These are phyloP conservation scores for Polypterus senegalus DNA, from an alignment of 2,113 vertebrate species.

Conservation along the genomic window DNA sequence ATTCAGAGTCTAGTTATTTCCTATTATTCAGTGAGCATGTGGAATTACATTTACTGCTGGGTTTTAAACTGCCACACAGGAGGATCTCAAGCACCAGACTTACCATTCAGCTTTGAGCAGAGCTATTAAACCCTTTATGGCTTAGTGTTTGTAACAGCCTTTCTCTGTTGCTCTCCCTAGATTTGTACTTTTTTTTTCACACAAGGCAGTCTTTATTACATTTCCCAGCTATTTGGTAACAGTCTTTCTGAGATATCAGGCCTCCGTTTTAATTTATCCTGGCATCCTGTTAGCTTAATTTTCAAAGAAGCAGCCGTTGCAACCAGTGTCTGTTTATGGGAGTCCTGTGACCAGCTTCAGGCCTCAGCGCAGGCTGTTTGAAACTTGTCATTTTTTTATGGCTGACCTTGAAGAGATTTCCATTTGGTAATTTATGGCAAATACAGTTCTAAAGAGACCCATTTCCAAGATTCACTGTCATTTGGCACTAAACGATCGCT, in stretches of 20 bases:
- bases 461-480: constrained; percentile 84
- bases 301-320: constrained; percentile 30
- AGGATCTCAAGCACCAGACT: no score
- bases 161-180: constrained; percentile 20
- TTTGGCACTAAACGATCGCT: constrained; percentile 63
- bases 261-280: constrained; percentile 41
- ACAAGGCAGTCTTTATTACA: constrained; percentile 17
- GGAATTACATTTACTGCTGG: no score
- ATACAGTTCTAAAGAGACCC: constrained; percentile 62
- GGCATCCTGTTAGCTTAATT: constrained; percentile 41
- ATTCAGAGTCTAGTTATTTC: no score
- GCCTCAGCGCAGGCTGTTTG: constrained; percentile 35
- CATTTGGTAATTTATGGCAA: constrained; percentile 70
- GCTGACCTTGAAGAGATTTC: constrained; percentile 67
- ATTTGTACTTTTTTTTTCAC: constrained; percentile 10
- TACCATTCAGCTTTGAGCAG: not conserved
- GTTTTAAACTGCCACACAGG: no score
- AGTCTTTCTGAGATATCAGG: constrained; percentile 24
- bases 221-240: constrained; percentile 27
- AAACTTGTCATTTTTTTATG: constrained; percentile 49
- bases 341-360: constrained; percentile 26
- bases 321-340: constrained; percentile 27
- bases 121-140: constrained; percentile 29
- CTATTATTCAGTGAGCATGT: no score
- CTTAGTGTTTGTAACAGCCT: constrained; percentile 11